Base-by-base conservation (phyloP, 2,113 vertebrate genomes). In the Heliornis fulica region DNA sequence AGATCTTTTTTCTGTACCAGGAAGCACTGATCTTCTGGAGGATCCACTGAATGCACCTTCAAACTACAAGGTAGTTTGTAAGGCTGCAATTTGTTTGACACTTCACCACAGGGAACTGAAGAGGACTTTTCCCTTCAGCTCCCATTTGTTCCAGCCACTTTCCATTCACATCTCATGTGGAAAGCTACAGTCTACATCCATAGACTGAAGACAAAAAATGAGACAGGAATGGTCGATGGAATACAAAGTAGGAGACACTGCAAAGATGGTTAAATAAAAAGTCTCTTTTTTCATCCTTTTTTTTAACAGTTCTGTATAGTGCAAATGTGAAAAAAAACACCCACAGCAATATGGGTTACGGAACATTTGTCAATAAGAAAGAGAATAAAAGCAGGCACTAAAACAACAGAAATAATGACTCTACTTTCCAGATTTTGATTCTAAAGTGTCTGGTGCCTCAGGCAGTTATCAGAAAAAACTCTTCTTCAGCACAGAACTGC, bases 321-420 rank as follows among this genome's bases (percentile, higher is more conserved):
- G 36, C 85, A 71, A 96, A 94, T 68, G 63, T 64, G 95, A 89
- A 64, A 97, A n/a, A 96, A 87, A 68, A 9, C 96, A 97, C 94
- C 96, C 90, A 78, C 86, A 97, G 97, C 91, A 75, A 50, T 83
- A 92, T 61, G 63, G 82, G 68, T 68, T 77, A 74, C 68, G 50
- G 87, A 96, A 93, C 77, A 85, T 92, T 68, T 93, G 21, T 91
- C 91, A 93, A 78, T 93, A 97, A 96, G 96, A 95, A 92, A 87
- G 82, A 86, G 93, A 96, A 94, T 91, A 95, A 96, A 94, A 82
- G 93, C 61, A 88, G 75, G 83, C 93, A 94, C 88, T 85, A 92
- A 94, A 94, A 94, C 97, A 97, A 97, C 95, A 97, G 95, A 98
- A 91, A 93, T 94, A 92, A 88, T 78, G 89, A 93, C 97, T 97